phyloP scores from a whole-genome alignment of 1,140 invertebrate genomes.

The Drosophila pseudoananassae region DNA sequence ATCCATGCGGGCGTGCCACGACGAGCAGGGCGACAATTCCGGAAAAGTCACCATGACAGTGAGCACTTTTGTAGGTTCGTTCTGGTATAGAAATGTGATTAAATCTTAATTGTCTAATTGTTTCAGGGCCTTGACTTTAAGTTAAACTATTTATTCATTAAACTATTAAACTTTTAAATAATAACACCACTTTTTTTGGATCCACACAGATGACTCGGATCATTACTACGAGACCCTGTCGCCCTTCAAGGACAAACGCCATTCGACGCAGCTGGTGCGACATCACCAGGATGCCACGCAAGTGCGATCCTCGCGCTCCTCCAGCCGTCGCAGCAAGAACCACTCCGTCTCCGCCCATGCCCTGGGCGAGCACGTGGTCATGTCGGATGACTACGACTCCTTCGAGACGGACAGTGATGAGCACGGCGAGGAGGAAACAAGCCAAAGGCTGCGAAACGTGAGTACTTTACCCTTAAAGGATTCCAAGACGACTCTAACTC shows the following conservation, averaged over 20 bases:
- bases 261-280: slow-evolving; percentile 59
- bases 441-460: slow-evolving; percentile 81
- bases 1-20: slow-evolving; percentile 54
- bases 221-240: slow-evolving; percentile 87
- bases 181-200: not conserved
- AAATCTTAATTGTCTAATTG: not conserved
- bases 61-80: slow-evolving; percentile 81
- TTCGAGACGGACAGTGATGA: slow-evolving; percentile 87
- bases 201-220: slow-evolving; percentile 85
- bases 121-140: not conserved
- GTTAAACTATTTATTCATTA: too few relatives aligned
- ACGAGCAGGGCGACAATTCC: slow-evolving; percentile 27
- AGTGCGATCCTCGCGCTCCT: slow-evolving; percentile 35
- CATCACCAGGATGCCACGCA: slow-evolving; percentile 39
- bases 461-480: not conserved
- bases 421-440: slow-evolving; percentile 83
- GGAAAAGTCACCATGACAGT: slow-evolving; percentile 58
- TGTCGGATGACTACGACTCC: slow-evolving; percentile 86
- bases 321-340: slow-evolving; percentile 55
- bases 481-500: not conserved
- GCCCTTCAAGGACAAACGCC: slow-evolving; percentile 72
- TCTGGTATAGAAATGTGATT: slow-evolving; percentile 6
- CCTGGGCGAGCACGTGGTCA: slow-evolving; percentile 54
- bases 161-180: not conserved
- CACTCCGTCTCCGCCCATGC: slow-evolving; percentile 67